phyloP scores from a whole-genome alignment of 2,797 vertebrate genomes.

The Pseudocheirus occidentalis region DNA sequence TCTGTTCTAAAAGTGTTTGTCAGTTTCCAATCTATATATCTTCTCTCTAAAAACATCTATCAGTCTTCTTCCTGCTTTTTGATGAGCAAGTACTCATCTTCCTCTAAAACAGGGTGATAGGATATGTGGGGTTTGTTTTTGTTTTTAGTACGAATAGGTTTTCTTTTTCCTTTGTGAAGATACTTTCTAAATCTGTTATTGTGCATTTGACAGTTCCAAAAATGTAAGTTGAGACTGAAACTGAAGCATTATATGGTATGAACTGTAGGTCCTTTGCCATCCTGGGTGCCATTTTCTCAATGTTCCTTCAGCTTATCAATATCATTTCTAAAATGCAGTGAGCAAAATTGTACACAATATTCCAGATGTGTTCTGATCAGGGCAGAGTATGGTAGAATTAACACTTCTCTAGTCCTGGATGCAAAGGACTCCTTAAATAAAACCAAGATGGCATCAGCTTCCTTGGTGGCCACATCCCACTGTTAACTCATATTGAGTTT shows the following conservation, averaged over 20 bases:
- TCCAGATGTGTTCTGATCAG: not conserved
- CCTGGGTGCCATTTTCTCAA: not conserved
- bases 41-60: not conserved
- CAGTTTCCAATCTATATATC: not conserved
- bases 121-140: not conserved
- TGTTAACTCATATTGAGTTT: not conserved
- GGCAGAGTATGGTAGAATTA: not conserved
- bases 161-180: not conserved
- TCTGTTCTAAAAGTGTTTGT: not conserved
- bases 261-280: not conserved
- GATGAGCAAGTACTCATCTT: not conserved
- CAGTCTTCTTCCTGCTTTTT: not conserved
- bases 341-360: not conserved
- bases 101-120: not conserved
- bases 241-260: not conserved
- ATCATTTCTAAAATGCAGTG: not conserved
- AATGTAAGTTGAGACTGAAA: not conserved
- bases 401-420: not conserved
- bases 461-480: not conserved
- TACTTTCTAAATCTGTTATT: not conserved
- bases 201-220: not conserved
- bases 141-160: not conserved
- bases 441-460: not conserved
- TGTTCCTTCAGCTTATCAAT: not conserved
- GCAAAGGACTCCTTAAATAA: not conserved